Percentiles rank a stretch among this genome's conserved stretches.
Conservation (phyloP, 2,797 vertebrate genomes). For the Poecile montanus region DNA sequence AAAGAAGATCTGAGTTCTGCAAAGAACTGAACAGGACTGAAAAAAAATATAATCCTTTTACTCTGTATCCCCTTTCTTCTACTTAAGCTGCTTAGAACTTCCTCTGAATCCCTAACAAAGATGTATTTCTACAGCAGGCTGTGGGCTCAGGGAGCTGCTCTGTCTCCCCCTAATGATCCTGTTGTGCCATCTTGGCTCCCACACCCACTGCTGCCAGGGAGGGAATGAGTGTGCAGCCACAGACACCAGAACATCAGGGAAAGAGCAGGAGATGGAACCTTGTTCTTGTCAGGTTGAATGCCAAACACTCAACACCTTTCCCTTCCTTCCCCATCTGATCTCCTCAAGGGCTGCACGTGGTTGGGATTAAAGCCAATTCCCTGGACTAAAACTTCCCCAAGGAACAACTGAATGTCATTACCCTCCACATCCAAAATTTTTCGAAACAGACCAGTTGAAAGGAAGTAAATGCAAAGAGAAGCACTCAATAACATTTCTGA, state of each 20-base stretch:
- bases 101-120: constrained; percentile 20
- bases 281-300: neutral
- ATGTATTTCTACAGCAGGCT: neutral
- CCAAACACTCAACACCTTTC: neutral
- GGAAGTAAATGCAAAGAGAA: neutral
- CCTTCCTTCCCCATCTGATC: neutral
- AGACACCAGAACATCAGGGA: neutral
- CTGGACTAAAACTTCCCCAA: constrained; percentile 72
- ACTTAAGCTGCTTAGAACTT: constrained; percentile 49
- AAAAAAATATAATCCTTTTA: constrained; percentile 24
- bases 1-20: constrained; percentile 12
- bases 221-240: neutral
- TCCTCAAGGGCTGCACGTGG: constrained; percentile 77
- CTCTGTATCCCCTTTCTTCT: constrained; percentile 50
- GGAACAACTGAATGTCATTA: neutral
- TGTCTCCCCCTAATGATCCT: neutral
- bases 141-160: neutral
- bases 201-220: neutral
- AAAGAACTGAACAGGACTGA: neutral
- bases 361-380: constrained; percentile 83
- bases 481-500: neutral
- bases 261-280: neutral
- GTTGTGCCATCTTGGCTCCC: neutral
- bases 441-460: neutral
- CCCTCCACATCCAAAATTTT: neutral